A percentile compares a stretch with the other conserved stretches of the same genome.
phyloP scores from a whole-genome alignment of 2,888 invertebrate species.

The Alloplasta piceator region DNA sequence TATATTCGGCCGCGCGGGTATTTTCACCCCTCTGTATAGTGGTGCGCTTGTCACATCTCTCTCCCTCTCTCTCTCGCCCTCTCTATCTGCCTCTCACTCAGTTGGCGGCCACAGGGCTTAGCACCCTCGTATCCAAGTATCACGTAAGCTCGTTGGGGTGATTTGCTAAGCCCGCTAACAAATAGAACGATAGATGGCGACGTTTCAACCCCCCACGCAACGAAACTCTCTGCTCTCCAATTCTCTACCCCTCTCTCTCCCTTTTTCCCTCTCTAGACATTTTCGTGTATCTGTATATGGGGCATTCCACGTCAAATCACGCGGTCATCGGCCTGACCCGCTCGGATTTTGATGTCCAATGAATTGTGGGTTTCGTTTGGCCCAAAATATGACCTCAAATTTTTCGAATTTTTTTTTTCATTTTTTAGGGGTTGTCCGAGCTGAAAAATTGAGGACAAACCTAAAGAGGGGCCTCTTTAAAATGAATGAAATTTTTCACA shows the following conservation, averaged over 20 bases:
- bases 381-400: too few species aligned
- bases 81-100: slow-evolving; percentile 49
- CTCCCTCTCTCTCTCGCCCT: slow-evolving; percentile 18
- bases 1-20: slow-evolving; percentile 1
- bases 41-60: slow-evolving; percentile 34
- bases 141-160: slow-evolving; percentile 82
- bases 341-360: too few species aligned
- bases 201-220: slow-evolving; percentile 74
- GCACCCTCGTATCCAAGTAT: slow-evolving; percentile 77
- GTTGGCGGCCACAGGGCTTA: slow-evolving; percentile 76
- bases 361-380: too few species aligned
- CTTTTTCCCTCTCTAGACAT: slow-evolving; percentile 55
- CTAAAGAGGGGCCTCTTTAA: too few species aligned
- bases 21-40: slow-evolving; percentile 55
- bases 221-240: slow-evolving; percentile 63
- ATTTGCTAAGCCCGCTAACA: slow-evolving; percentile 83
- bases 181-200: slow-evolving; percentile 83
- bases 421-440: too few species aligned
- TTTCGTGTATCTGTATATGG: slow-evolving; percentile 31
- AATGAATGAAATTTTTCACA: too few species aligned
- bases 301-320: too few species aligned
- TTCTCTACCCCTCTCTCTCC: slow-evolving; percentile 37
- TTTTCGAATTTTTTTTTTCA: too few species aligned
- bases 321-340: too few species aligned
- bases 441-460: too few species aligned